Base-by-base conservation (phyloP, 2,797 vertebrate genomes). In the Graptemys geographica region DNA sequence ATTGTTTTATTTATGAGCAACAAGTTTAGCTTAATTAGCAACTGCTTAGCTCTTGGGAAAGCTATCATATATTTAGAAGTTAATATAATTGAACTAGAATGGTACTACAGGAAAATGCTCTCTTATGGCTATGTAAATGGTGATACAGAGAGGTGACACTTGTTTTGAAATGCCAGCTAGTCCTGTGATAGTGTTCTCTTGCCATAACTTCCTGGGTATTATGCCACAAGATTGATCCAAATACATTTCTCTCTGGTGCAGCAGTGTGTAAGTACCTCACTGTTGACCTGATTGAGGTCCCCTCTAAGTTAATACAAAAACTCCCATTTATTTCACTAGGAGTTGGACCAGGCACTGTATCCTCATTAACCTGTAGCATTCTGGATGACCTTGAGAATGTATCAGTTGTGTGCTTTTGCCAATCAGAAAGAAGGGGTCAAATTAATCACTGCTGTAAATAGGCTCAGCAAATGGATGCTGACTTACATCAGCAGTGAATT, bases 401-500 rank as follows among this genome's bases (percentile, higher is more conserved):
- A 49, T 53, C 49, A 90, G 57, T 86, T 93, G 49, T 72, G 52
- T 41, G 12, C 56, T 49, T 10, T 84, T n/a, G 13, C n/a, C 57
- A 79, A 0, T 19, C 25, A 31, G 59, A 53, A 47, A 84, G 52
- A 57, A 91, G 59, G 81, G 28, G 62, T 12, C 13, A 19, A 3
- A 28, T 84, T 59, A 49, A 10, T 53, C 37, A 33, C 41, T 93
- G 76, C 8, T 27, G 21, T n/a, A 18, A 55, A n/a, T 0, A 0
- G 0, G 1, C 82, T 53, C 16, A 37, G 53, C 65, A 59, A 92
- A 44, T 74, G 57, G 49, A 76, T 9, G 18, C 44, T 33, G 31
- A 89, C 69, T 90, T 94, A 33, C 57, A 82, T 76, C 76, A 65
- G 5, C 47, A 41, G 55, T 84, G 44, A 83, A 41, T 86, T 59